Conservation (phyloP, 2,888 invertebrate species). For the Caenorhabditis imperialis region DNA sequence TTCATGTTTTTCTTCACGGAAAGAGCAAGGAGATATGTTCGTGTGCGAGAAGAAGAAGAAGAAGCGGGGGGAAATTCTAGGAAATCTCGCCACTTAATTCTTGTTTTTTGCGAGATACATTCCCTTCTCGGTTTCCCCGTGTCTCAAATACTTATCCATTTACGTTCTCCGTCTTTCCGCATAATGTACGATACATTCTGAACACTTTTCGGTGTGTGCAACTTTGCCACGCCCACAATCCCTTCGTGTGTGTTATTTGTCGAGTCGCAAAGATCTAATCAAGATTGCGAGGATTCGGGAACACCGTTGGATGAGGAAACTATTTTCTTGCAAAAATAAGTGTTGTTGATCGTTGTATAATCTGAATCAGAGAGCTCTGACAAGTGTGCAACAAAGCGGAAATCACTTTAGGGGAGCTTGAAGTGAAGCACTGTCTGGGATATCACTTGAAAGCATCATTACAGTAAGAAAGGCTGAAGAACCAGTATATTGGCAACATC, state of each 20-base stretch:
- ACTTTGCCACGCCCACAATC: constrained; percentile 28
- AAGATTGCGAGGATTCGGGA: constrained; percentile 48
- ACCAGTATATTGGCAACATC: no score
- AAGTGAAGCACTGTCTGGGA: no score
- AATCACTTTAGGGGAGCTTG: no score
- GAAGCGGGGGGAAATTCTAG: constrained; percentile 35
- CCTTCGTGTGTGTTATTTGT: constrained; percentile 17
- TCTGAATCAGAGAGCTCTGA: constrained; percentile 10
- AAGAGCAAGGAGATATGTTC: constrained; percentile 43
- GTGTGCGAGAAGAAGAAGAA: constrained; percentile 24
- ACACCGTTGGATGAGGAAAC: constrained; percentile 32
- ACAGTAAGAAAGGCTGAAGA: no score
- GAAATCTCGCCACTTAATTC: constrained; percentile 54
- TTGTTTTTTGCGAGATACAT: constrained; percentile 52
- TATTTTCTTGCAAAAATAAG: constrained; percentile 28
- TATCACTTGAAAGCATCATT: no score
- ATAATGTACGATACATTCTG: constrained; percentile 45
- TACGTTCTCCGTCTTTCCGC: constrained; percentile 5
- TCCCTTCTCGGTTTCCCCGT: constrained; percentile 20
- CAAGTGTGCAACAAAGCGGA: not conserved
- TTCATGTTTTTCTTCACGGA: not conserved
- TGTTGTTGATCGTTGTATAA: constrained; percentile 38
- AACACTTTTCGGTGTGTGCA: constrained; percentile 32
- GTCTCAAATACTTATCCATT: constrained; percentile 46
- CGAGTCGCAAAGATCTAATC: constrained; percentile 34